Evolutionary conservation across 2,797 vertebrate species (phyloP), one percentile per base, ranked within the genome.

Genomic region (Diplodus sargus): DNA sequence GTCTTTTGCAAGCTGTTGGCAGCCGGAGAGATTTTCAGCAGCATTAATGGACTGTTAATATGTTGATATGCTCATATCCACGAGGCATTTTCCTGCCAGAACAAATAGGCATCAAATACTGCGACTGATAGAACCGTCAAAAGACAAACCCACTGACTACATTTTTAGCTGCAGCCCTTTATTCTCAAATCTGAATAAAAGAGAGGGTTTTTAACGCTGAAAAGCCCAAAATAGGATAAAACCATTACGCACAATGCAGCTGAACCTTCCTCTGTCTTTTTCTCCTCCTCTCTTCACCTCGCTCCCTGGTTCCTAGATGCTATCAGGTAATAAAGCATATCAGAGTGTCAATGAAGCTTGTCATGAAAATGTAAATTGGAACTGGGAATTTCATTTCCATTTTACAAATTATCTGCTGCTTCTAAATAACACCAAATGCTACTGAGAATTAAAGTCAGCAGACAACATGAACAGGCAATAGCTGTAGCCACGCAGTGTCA

Each of bases 21-120:
- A 94, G 91, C 92, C 78, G 52, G 54, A 87, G 88, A 91, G 85
- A 88, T 92, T 92, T 93, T 90, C 87, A 92, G 87, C 89, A 85
- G 87, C 93, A 86, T 94, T 95, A 95, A 95, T 94, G 90, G 89
- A 88, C 92, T 93, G 88, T 89, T 94, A 95, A 95, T 94, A 92
- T 87, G 91, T 76, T 92, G 93, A 92, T 93, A 80, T 89, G 86
- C 87, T 93, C 87, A 76, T 88, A 87, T 92, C 94, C 91, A 86
- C 79, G 5, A 93, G 94, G 93, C 89, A 87, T 94, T 90, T 92
- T 73, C 69, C 84, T 91, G 90, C 92, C 93, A 93, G 92, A 95
- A 93, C 85, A 91, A 92, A 91, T 93, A 91, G 73, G 80, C 89
- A 89, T 94, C 90, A 94, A 87, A 90, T 83, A 74, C 76, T n/a